Conservation (phyloP, 2,113 vertebrate species). For the Pavo muticus region DNA sequence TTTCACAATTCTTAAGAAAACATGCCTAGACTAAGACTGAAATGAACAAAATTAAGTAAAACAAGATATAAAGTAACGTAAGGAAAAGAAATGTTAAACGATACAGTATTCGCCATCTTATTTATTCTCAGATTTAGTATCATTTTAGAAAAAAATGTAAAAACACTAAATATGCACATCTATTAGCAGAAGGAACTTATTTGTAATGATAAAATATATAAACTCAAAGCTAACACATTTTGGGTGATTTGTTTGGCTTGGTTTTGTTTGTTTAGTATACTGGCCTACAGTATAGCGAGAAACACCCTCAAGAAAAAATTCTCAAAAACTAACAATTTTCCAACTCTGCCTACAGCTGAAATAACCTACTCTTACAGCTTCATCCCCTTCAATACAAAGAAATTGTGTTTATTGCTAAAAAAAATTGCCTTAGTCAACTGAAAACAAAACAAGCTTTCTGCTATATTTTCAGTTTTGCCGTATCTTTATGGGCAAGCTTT, state of each 20-base stretch:
- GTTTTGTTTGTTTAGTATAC: background rate
- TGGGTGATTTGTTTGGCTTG: background rate
- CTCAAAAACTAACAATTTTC: background rate
- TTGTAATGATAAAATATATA: background rate
- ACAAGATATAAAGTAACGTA: background rate
- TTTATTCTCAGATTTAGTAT: background rate
- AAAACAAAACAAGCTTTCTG: background rate
- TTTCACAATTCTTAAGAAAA: background rate
- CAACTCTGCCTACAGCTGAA: background rate
- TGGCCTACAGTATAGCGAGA: background rate
- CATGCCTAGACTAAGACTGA: background rate
- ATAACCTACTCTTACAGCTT: background rate
- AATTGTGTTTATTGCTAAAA: background rate
- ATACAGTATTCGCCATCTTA: background rate
- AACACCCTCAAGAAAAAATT: background rate
- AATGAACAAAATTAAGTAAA: background rate
- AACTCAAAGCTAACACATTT: background rate
- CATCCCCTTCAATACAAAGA: background rate
- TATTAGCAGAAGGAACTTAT: background rate
- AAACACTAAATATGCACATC: background rate
- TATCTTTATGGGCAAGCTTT: background rate
- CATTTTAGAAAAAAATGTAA: background rate
- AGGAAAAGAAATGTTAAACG: background rate
- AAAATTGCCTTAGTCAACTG: background rate
- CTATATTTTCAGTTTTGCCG: background rate